Base-by-base conservation (phyloP, 2,888 invertebrate genomes). In the Latrodectus hesperus region DNA sequence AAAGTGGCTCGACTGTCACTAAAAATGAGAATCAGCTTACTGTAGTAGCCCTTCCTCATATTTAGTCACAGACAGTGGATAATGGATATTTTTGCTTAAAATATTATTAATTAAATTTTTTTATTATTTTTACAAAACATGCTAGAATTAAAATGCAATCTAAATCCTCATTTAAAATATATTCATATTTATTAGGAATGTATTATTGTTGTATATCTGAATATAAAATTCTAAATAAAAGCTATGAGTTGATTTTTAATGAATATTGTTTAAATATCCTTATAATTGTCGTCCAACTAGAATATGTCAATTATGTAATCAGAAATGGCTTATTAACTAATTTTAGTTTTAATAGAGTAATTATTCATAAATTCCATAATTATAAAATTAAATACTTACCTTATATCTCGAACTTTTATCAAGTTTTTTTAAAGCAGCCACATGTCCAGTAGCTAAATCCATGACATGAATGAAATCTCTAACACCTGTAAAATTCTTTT, bases 401-500 rank as follows among this genome's bases (percentile, higher is more conserved):
- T 88, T 90, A 55, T 89, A 90, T 60, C 88, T 75, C 1, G 93
- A 95, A 90, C 94, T 94, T 90, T 94, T 94, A 90, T 95, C 94
- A 53, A 99, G 93, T 91, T 96, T 94, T 90, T 95, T 95, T 81
- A 99, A 92, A 0, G 99, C 98, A 72, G 97, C 96, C 0, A 98
- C 96, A 92, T 99, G 99, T n/a, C 99, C 99, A 84, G 95, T 95
- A 3, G 98, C 97, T 90, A 99, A 93, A 92, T 98, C 98, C 94
- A 98, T 97, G 0, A 99, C 96, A 92, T 99, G 99, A 90, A 99
- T 98, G 92, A 98, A 99, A 93, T 99, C 99, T 90, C 99, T 94
- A 71, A 99, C 96, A 90, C 98, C 98, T 96, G 91, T 10, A 90
- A 90, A 89, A 74, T 88, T 87, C 11, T 38, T 38, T 38, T 38